These are phyloP conservation scores for Rutpela maculata DNA, from an alignment of 2,888 invertebrate genomes.

Conservation along the genomic window DNA sequence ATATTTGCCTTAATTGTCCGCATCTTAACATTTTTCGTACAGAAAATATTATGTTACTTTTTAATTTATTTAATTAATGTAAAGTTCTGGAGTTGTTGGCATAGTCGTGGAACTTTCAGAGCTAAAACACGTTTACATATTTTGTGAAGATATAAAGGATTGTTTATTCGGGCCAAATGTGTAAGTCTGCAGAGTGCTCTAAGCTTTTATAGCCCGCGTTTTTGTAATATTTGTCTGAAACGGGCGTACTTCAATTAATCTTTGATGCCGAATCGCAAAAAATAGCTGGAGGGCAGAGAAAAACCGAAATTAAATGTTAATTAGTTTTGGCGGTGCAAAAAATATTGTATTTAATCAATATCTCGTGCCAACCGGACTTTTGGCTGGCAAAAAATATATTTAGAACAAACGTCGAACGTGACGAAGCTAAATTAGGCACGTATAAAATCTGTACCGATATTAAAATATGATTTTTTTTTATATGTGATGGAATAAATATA, in stretches of 20 bases:
- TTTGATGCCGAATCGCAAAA: neutral
- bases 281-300: neutral
- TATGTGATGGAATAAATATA: too few species aligned
- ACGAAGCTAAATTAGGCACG: neutral
- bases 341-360: neutral
- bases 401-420: neutral
- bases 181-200: neutral
- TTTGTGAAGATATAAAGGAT: neutral
- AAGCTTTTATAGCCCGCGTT: neutral
- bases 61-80: conserved; percentile 11
- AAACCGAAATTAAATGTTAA: neutral
- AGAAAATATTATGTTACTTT: neutral
- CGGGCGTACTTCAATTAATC: neutral
- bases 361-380: neutral
- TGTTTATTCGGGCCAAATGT: neutral
- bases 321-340: neutral
- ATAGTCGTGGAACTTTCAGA: neutral
- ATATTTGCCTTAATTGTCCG: conserved; percentile 5
- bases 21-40: neutral
- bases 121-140: neutral
- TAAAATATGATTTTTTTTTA: neutral
- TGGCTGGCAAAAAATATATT: neutral
- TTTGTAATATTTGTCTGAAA: conserved; percentile 1
- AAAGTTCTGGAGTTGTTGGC: neutral
- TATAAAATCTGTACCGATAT: neutral